A percentile compares a stretch with the other conserved stretches of the same genome.
Conservation (phyloP, 1,140 invertebrate genomes). For the Amyelois transitella region DNA sequence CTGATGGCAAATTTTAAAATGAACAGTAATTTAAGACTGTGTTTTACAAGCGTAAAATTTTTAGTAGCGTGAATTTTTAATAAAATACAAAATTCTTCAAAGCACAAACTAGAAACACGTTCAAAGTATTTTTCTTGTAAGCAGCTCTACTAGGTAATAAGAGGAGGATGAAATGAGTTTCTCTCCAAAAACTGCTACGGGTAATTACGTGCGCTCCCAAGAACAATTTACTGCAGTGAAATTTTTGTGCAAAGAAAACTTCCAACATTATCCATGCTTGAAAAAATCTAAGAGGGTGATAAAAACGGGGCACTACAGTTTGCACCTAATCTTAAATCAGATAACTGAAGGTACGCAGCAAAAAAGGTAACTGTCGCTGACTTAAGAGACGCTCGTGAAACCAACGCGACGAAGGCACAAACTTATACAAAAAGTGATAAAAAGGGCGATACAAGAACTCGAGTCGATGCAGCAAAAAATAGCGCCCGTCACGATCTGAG, state of each 20-base stretch:
- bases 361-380: conserved; percentile 38
- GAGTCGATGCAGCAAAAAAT: conserved; percentile 41
- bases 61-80: neutral
- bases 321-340: conserved; percentile 56
- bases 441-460: conserved; percentile 33
- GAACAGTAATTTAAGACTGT: no score
- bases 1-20: neutral
- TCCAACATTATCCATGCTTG: conserved; percentile 1
- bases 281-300: conserved; percentile 7
- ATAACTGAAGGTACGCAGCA: conserved; percentile 40
- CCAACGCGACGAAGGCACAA: conserved; percentile 12
- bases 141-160: neutral
- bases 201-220: neutral
- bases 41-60: neutral
- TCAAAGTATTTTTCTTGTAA: neutral
- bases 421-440: conserved; percentile 27
- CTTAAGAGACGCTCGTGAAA: conserved; percentile 11
- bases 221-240: neutral
- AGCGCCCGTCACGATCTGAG: conserved; percentile 41
- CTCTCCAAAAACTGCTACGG: neutral
- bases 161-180: neutral
- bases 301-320: conserved; percentile 22
- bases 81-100: neutral
- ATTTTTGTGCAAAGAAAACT: neutral
- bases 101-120: neutral